phyloP scores from a whole-genome alignment of 1,140 invertebrate species.

The Lepeophtheirus salmonis region DNA sequence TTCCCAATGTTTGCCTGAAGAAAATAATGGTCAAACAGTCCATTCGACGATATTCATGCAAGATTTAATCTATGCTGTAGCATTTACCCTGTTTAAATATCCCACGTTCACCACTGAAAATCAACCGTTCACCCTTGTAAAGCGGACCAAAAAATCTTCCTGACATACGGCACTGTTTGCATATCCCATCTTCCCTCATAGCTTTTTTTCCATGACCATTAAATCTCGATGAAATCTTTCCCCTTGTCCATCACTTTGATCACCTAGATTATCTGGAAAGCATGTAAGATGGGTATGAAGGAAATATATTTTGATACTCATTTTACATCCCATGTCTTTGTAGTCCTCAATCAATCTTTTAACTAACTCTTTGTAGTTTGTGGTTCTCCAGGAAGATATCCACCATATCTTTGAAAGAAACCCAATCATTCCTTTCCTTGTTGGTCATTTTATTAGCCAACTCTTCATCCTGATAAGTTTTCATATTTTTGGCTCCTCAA shows the following conservation, averaged over 20 bases:
- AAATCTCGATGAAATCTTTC: no score
- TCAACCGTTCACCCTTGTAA: no score
- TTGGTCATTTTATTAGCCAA: neutral
- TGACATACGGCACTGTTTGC: no score
- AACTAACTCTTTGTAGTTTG: neutral
- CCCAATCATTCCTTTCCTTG: conserved; percentile 13
- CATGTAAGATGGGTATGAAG: conserved; percentile 20
- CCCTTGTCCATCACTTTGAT: conserved; percentile 23
- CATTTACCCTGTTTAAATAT: no score
- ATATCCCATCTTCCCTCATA: no score
- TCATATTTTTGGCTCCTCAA: conserved; percentile 21
- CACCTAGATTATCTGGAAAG: conserved; percentile 20
- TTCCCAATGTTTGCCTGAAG: no score
- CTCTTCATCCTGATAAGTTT: conserved; percentile 15
- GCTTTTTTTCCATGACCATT: no score
- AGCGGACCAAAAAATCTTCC: no score
- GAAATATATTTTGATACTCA: conserved; percentile 18
- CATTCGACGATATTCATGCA: no score
- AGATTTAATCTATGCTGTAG: no score
- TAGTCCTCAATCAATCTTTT: conserved; percentile 12
- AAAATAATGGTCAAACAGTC: no score
- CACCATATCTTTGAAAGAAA: conserved; percentile 16
- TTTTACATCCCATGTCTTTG: conserved; percentile 19
- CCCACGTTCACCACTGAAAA: no score
- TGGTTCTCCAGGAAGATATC: conserved; percentile 15